Evolutionary conservation across 2,113 vertebrate species (phyloP).

Genomic region (Tauraco erythrolophus): DNA sequence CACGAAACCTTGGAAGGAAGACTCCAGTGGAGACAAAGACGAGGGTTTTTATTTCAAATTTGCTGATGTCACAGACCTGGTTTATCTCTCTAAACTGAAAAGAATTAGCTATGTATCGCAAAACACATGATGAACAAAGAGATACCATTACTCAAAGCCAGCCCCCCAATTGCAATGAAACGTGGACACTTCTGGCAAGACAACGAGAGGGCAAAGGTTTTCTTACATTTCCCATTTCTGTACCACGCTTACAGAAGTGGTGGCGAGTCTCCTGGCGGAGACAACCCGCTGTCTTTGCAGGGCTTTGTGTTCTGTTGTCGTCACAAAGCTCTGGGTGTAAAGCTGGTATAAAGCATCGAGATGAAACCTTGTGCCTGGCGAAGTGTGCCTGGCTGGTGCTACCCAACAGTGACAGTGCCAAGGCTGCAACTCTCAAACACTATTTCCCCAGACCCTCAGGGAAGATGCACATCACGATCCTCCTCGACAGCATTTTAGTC

Average conservation of each 20-base stretch:
- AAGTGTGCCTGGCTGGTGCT: background rate
- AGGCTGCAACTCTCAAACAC: background rate
- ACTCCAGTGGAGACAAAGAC: background rate
- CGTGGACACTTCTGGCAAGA: background rate
- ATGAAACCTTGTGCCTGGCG: background rate
- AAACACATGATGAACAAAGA: background rate
- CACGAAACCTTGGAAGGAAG: background rate
- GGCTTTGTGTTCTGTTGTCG: fast-evolving
- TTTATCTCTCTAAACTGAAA: background rate
- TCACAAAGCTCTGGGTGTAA: background rate
- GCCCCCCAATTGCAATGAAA: background rate
- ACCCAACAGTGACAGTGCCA: background rate
- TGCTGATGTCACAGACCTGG: background rate
- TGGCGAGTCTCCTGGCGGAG: background rate
- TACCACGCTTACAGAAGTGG: fast-evolving
- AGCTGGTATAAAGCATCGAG: background rate
- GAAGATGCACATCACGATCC: background rate
- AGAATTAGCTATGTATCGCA: background rate
- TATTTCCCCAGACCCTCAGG: fast-evolving
- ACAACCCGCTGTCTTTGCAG: background rate
- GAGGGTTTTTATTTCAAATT: background rate
- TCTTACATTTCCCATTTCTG: background rate
- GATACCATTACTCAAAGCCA: background rate
- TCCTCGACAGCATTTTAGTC: background rate
- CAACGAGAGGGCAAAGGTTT: background rate